Evolutionary conservation across 2,888 invertebrate genomes (phyloP).

Genomic region (Mesorhabditis spiculigera): DNA sequence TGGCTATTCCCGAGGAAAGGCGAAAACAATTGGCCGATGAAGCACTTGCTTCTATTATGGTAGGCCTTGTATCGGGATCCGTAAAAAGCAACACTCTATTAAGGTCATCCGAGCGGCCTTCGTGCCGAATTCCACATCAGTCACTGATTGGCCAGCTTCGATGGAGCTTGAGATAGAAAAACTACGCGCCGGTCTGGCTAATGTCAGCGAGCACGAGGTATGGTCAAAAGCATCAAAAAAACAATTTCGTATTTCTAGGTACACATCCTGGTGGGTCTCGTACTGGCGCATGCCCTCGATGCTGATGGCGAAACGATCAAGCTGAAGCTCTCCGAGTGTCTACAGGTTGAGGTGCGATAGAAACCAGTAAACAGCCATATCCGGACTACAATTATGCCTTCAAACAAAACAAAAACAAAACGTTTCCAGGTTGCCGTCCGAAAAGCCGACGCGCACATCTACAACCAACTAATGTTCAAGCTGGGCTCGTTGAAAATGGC

Average conservation of each 20-base stretch:
- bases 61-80: too few relatives aligned
- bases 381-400: neutral
- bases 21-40: too few relatives aligned
- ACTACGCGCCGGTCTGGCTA: too few relatives aligned
- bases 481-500: neutral
- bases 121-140: too few relatives aligned
- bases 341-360: neutral
- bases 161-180: too few relatives aligned
- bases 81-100: too few relatives aligned
- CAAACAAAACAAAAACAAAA: too few relatives aligned
- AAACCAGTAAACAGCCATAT: neutral
- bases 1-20: too few relatives aligned
- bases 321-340: slow-evolving; percentile 4
- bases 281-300: neutral
- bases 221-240: neutral
- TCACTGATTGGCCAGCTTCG: too few relatives aligned
- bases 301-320: slow-evolving; percentile 5
- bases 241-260: neutral
- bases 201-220: neutral
- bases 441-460: slow-evolving; percentile 4
- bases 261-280: neutral
- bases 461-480: slow-evolving; percentile 1
- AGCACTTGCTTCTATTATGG: too few relatives aligned
- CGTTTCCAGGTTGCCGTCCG: slow-evolving; percentile 4
- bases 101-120: too few relatives aligned